Evolutionary conservation across 1,140 invertebrate genomes (phyloP).

Genomic region (Bombus polaris): DNA sequence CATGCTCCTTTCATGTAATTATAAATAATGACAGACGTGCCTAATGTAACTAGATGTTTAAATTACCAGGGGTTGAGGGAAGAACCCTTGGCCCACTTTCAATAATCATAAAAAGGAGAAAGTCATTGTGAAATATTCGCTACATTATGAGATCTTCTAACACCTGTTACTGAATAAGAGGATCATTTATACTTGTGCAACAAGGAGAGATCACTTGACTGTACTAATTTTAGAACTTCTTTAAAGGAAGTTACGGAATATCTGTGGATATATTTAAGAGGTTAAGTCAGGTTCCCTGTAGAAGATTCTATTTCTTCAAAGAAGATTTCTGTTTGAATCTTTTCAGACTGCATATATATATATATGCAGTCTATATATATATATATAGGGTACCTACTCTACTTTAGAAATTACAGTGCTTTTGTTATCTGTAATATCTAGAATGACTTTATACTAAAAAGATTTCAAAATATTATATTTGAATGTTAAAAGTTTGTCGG

Average conservation of each 20-base stretch:
- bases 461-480: background rate
- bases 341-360: too few species aligned
- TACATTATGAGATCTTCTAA: background rate
- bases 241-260: background rate
- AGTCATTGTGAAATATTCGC: background rate
- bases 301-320: background rate
- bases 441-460: background rate
- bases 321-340: too few species aligned
- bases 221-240: background rate
- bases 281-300: background rate
- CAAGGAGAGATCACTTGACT: background rate
- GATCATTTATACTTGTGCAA: background rate
- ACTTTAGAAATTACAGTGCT: background rate
- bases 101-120: background rate
- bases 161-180: background rate
- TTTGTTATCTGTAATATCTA: too few species aligned
- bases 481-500: background rate
- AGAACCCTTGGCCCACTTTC: background rate
- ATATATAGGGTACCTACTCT: background rate
- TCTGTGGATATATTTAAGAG: background rate
- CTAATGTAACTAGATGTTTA: background rate
- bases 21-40: background rate
- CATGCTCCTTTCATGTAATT: background rate
- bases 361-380: too few species aligned
- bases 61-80: background rate